These are phyloP conservation scores for Pteronotus mesoamericanus DNA, from an alignment of 2,797 vertebrate genomes.

Conservation along the genomic window DNA sequence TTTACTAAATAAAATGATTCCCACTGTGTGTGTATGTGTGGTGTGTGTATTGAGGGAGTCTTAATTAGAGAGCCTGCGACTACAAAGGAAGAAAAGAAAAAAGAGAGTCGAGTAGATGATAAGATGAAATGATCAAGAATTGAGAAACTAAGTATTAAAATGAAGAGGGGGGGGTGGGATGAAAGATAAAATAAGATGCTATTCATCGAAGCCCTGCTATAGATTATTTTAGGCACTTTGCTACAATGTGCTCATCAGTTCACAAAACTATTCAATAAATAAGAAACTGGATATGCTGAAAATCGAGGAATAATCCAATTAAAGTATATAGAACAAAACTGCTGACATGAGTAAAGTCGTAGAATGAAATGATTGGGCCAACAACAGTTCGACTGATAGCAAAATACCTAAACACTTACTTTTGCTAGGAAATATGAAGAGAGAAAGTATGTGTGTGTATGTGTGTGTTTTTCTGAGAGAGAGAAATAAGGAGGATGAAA, in stretches of 20 bases:
- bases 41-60: neutral
- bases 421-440: neutral
- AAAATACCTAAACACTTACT: neutral
- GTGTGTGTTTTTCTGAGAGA: neutral
- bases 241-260: neutral
- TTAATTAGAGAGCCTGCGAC: neutral
- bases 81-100: neutral
- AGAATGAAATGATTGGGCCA: neutral
- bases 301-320: neutral
- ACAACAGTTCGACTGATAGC: neutral
- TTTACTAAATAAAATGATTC: neutral
- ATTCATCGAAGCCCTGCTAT: neutral
- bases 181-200: neutral
- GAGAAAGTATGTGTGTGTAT: neutral
- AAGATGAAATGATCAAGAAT: neutral
- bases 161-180: neutral
- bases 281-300: neutral
- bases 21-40: neutral
- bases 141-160: neutral
- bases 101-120: neutral
- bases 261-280: neutral
- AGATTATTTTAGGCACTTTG: neutral
- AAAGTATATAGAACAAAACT: neutral
- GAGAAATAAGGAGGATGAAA: neutral
- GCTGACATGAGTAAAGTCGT: neutral